phyloP scores from a whole-genome alignment of 30 jellyfish, hydroid and myxozoan species.

The Cassiopea andromeda region DNA sequence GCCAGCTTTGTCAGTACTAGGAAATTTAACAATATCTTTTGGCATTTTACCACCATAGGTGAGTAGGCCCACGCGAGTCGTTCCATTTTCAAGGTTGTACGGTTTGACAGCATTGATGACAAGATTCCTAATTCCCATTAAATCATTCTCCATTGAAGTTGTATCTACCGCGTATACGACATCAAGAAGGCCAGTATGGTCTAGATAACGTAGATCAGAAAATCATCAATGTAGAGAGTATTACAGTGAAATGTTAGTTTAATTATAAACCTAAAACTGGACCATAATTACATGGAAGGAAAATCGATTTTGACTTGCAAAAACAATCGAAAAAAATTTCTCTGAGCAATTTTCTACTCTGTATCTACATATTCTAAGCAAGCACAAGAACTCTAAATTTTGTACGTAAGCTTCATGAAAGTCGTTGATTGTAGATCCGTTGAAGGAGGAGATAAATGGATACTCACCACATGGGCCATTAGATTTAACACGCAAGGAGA shows the following conservation, averaged over 20 bases:
- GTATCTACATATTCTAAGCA: not conserved
- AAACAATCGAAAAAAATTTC: too few species aligned
- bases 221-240: too few species aligned
- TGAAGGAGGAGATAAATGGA: not conserved
- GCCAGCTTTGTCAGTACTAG: slow-evolving; percentile 24
- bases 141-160: slow-evolving; percentile 16
- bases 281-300: too few species aligned
- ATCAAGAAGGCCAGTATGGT: slow-evolving; percentile 24
- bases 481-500: slow-evolving; percentile 1
- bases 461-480: slow-evolving; percentile 79
- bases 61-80: slow-evolving; percentile 50
- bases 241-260: too few species aligned
- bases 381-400: not conserved
- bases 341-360: too few species aligned
- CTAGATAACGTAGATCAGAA: not conserved
- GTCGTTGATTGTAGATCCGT: too few species aligned
- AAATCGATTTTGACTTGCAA: too few species aligned
- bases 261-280: too few species aligned
- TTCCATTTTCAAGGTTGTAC: slow-evolving; percentile 21
- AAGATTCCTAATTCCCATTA: slow-evolving; percentile 31
- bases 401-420: too few species aligned
- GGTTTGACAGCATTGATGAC: slow-evolving; percentile 35
- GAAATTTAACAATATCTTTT: not conserved
- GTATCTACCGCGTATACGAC: slow-evolving; percentile 70
- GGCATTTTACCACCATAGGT: slow-evolving; percentile 4